phyloP scores from a whole-genome alignment of 2,113 vertebrate species.

The Mystacornis crossleyi region DNA sequence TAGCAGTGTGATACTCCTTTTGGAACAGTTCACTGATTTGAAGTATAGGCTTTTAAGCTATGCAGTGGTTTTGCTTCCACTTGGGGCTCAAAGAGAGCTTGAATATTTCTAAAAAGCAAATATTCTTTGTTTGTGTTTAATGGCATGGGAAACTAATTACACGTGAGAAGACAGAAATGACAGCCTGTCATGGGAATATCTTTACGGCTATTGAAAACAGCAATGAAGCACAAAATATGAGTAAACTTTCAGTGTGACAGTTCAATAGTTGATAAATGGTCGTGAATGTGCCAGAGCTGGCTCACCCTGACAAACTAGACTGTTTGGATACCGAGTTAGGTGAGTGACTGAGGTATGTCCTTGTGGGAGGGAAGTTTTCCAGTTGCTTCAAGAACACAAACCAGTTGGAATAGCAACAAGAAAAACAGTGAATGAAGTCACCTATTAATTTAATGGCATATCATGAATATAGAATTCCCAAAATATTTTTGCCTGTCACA shows the following conservation, averaged over 20 bases:
- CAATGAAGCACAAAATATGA: slow-evolving; percentile 5
- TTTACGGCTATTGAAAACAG: neutral
- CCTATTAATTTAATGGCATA: neutral
- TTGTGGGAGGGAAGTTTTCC: neutral
- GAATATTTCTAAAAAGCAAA: neutral
- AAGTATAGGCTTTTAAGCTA: neutral
- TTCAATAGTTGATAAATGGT: neutral
- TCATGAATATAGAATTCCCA: neutral
- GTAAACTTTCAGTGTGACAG: neutral
- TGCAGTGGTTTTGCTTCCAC: neutral
- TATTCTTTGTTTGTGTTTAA: neutral
- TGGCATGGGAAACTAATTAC: neutral
- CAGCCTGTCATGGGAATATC: neutral
- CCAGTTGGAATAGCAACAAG: neutral
- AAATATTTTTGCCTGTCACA: neutral
- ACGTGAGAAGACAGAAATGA: slow-evolving; percentile 24
- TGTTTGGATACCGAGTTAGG: neutral
- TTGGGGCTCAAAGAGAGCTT: neutral
- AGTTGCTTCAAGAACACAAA: neutral
- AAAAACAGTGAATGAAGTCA: neutral
- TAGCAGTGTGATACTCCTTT: neutral
- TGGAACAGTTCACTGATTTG: neutral
- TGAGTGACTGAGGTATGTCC: neutral
- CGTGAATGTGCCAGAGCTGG: neutral
- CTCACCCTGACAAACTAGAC: neutral